These are phyloP conservation scores for Dyspetes luteomarginatus DNA, from an alignment of 2,888 invertebrate genomes.

Conservation along the genomic window DNA sequence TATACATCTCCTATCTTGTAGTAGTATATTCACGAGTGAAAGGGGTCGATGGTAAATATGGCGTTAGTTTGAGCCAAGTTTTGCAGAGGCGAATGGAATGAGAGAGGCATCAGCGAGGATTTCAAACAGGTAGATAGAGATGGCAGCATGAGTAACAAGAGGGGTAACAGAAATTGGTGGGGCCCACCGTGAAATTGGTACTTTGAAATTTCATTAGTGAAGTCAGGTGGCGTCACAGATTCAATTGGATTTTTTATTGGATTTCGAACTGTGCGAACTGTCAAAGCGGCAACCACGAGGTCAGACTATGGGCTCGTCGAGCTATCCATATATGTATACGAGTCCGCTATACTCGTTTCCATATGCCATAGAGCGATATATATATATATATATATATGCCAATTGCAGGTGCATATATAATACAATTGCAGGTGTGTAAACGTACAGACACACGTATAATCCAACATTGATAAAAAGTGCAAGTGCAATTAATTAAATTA, in stretches of 20 bases:
- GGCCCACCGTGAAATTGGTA: conserved; percentile 82
- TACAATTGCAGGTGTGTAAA: no score
- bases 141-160: conserved; percentile 66
- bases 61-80: conserved; percentile 34
- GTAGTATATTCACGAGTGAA: not conserved
- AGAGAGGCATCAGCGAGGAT: conserved; percentile 52
- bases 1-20: not conserved
- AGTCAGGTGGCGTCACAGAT: conserved; percentile 83
- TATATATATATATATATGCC: no score
- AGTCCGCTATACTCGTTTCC: conserved; percentile 14
- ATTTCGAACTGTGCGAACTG: conserved; percentile 82
- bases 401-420: no score
- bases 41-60: conserved; percentile 34
- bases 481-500: no score
- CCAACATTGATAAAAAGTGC: no score
- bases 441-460: no score
- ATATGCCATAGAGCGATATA: no score
- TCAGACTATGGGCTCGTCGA: conserved; percentile 63
- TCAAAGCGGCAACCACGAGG: conserved; percentile 79
- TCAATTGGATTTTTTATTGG: conserved; percentile 83
- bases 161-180: conserved; percentile 69
- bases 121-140: conserved; percentile 71
- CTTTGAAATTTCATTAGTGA: conserved; percentile 83
- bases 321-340: not conserved
- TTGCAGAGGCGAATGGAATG: conserved; percentile 8